Evolutionary conservation across 1,140 invertebrate genomes (phyloP).

Genomic region (Batillaria attramentaria): DNA sequence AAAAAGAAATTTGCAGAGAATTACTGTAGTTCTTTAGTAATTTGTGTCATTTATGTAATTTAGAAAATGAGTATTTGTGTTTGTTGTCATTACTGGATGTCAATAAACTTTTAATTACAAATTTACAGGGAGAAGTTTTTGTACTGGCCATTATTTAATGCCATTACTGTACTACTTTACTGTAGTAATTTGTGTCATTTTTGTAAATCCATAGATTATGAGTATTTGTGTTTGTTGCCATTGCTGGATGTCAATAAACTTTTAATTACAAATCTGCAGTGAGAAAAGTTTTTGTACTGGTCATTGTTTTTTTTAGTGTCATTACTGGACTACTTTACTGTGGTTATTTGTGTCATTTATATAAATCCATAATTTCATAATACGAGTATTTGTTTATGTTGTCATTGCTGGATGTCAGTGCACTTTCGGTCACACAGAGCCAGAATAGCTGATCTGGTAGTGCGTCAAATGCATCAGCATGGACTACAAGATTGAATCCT

Average conservation of each 20-base stretch:
- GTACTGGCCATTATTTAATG: no score
- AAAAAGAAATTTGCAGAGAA: not conserved
- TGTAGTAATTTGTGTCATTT: not conserved
- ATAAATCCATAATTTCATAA: not conserved
- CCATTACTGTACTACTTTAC: not conserved
- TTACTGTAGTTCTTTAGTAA: not conserved
- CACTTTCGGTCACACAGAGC: no score
- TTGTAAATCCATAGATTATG: not conserved
- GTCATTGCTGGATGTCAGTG: no score
- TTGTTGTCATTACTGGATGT: slow-evolving; percentile 20
- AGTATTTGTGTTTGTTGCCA: slow-evolving; percentile 6
- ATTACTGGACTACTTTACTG: not conserved
- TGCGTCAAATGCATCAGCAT: no score
- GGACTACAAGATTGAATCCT: no score
- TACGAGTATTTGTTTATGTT: not conserved
- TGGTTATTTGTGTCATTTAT: not conserved
- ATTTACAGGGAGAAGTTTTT: no score
- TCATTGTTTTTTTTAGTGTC: no score
- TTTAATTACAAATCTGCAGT: no score
- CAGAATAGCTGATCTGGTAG: no score
- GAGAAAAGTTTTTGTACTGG: no score
- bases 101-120: no score
- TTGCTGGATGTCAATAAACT: no score
- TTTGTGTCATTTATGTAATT: not conserved
- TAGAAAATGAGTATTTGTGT: not conserved